Evolutionary conservation across 2,113 vertebrate species (phyloP).

Genomic region (Hucho hucho): DNA sequence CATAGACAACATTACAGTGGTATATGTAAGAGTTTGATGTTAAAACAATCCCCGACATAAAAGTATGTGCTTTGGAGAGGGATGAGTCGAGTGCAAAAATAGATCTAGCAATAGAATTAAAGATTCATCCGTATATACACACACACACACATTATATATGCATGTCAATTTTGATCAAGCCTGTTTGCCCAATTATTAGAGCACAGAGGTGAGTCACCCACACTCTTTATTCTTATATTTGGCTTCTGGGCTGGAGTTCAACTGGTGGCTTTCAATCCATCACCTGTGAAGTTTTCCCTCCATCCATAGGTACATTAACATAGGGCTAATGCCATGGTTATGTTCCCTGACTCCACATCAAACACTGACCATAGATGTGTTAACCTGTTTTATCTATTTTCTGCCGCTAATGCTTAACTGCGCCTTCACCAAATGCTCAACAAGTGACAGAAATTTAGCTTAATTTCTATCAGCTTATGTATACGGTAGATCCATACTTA

Average conservation of each 20-base stretch:
- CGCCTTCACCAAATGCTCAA: background rate
- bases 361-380: constrained; percentile 7
- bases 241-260: background rate
- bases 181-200: constrained; percentile 31
- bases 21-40: constrained; percentile 22
- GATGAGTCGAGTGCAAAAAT: constrained; percentile 70
- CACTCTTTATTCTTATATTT: background rate
- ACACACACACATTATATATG: constrained; percentile 15
- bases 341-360: background rate
- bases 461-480: constrained; percentile 14
- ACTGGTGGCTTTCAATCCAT: background rate
- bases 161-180: constrained; percentile 58
- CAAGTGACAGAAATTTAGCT: constrained; percentile 1
- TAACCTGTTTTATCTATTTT: constrained; percentile 1
- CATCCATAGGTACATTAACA: background rate
- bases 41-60: constrained; percentile 51
- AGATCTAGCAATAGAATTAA: constrained; percentile 64
- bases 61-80: constrained; percentile 55
- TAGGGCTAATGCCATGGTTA: too few species aligned
- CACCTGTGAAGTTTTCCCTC: constrained; percentile 21
- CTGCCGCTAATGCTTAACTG: background rate
- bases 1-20: background rate
- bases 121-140: constrained; percentile 57
- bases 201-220: constrained; percentile 35
- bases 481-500: constrained; percentile 18